Conservation (phyloP, 2,113 vertebrate species). For the Stigmatopora nigra region DNA sequence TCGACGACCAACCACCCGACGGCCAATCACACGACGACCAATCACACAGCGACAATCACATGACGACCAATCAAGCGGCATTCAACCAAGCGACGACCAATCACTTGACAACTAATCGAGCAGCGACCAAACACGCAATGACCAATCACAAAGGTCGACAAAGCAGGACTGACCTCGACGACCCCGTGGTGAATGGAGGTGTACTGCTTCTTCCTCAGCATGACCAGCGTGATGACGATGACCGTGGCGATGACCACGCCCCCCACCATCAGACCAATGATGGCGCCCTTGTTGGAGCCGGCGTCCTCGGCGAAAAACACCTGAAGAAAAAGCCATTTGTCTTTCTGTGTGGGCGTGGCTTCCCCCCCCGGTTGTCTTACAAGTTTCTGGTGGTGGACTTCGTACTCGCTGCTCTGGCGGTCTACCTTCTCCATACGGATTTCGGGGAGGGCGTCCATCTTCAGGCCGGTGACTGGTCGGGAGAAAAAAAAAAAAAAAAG, state of each 20-base stretch:
- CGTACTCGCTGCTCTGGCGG: slow-evolving; percentile 84
- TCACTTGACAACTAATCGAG: no score
- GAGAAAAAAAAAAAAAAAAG: slow-evolving; percentile 18
- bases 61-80: no score
- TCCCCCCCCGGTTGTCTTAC: slow-evolving; percentile 47
- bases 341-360: no score
- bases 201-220: slow-evolving; percentile 99
- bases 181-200: slow-evolving; percentile 98
- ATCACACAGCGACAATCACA: no score
- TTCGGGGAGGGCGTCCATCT: slow-evolving; percentile 87
- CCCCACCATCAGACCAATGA: slow-evolving; percentile 98
- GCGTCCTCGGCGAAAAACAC: slow-evolving; percentile 97
- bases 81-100: no score
- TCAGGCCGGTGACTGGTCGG: slow-evolving; percentile 86
- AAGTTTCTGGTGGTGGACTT: slow-evolving; percentile 97
- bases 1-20: no score
- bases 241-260: slow-evolving; percentile 97
- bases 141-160: no score
- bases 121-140: no score
- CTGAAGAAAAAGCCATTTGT: slow-evolving; percentile 38
- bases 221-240: slow-evolving; percentile 97
- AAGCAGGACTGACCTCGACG: slow-evolving; percentile 77
- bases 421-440: slow-evolving; percentile 90
- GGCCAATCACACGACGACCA: no score
- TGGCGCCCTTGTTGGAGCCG: slow-evolving; percentile 95